Percentiles rank a stretch among this genome's conserved stretches.
Evolutionary conservation across 2,888 invertebrate genomes (phyloP).

Genomic region (Epirrita christyi): DNA sequence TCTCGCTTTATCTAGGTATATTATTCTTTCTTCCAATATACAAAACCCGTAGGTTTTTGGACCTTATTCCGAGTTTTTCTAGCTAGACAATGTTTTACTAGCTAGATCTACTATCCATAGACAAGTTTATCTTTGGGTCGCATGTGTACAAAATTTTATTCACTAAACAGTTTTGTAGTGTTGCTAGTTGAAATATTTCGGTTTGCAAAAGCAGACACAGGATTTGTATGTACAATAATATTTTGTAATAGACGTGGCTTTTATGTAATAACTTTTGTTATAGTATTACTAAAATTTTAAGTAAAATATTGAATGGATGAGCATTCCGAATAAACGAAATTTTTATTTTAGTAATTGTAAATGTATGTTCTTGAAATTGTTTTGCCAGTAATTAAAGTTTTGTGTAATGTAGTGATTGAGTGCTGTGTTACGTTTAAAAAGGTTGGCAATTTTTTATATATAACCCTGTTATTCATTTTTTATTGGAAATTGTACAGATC

Average conservation of each 20-base stretch:
- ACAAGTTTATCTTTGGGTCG: background rate
- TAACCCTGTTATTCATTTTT: conserved; percentile 35
- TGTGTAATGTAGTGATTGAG: conserved; percentile 60
- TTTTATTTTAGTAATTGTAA: conserved; percentile 32
- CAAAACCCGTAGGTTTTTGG: too few relatives aligned
- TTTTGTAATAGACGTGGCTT: conserved; percentile 13
- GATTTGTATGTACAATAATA: conserved; percentile 22
- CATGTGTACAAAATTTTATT: too few relatives aligned
- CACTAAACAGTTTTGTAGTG: conserved; percentile 1
- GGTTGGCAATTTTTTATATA: conserved; percentile 51
- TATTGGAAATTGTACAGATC: conserved; percentile 34
- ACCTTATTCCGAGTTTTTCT: too few relatives aligned
- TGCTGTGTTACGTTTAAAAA: conserved; percentile 66
- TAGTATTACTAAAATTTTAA: conserved; percentile 47
- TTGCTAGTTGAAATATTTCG: conserved; percentile 9
- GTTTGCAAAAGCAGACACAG: conserved; percentile 15
- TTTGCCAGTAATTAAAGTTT: conserved; percentile 53
- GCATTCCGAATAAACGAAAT: conserved; percentile 56
- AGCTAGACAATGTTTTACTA: background rate
- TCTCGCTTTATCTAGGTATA: too few relatives aligned
- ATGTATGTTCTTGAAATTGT: conserved; percentile 15
- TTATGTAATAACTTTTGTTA: conserved; percentile 24
- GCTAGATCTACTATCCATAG: too few relatives aligned
- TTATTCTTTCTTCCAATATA: too few relatives aligned
- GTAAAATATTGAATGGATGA: conserved; percentile 47